Conservation (phyloP, 2,888 invertebrate genomes). For the Alentia gelatinosa region DNA sequence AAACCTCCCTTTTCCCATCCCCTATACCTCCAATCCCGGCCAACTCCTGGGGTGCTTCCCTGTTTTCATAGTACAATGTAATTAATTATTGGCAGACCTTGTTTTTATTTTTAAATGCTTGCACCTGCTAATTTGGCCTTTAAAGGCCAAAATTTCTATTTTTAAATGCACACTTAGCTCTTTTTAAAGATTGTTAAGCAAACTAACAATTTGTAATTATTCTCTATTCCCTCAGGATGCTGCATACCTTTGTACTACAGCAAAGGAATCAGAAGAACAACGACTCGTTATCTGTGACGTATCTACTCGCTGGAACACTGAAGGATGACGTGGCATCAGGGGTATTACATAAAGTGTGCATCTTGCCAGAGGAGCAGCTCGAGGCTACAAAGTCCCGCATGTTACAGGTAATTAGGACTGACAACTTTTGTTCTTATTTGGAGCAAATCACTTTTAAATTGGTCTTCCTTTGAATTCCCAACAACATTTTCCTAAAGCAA, state of each 20-base stretch:
- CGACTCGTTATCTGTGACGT: slow-evolving; percentile 70
- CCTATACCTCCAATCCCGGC: no score
- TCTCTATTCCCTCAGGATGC: slow-evolving; percentile 67
- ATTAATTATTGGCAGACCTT: no score
- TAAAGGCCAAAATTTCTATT: neutral
- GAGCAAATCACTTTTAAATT: no score
- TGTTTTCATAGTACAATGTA: no score
- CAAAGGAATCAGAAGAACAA: slow-evolving; percentile 71
- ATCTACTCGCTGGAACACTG: slow-evolving; percentile 72
- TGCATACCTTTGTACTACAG: slow-evolving; percentile 72
- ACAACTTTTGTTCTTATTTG: no score
- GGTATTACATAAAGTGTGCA: neutral
- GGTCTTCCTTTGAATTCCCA: no score
- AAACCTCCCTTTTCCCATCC: no score
- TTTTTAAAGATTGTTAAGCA: neutral
- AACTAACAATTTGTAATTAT: neutral
- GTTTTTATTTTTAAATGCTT: no score
- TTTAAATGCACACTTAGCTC: neutral
- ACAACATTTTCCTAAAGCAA: no score
- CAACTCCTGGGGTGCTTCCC: no score
- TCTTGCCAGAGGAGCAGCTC: slow-evolving; percentile 1
- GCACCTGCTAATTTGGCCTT: no score
- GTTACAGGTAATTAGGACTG: neutral
- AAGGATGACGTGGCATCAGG: slow-evolving; percentile 59
- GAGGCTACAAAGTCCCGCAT: neutral